Evolutionary conservation across 2,113 vertebrate genomes (phyloP).

Genomic region (Corvus moneduloides): DNA sequence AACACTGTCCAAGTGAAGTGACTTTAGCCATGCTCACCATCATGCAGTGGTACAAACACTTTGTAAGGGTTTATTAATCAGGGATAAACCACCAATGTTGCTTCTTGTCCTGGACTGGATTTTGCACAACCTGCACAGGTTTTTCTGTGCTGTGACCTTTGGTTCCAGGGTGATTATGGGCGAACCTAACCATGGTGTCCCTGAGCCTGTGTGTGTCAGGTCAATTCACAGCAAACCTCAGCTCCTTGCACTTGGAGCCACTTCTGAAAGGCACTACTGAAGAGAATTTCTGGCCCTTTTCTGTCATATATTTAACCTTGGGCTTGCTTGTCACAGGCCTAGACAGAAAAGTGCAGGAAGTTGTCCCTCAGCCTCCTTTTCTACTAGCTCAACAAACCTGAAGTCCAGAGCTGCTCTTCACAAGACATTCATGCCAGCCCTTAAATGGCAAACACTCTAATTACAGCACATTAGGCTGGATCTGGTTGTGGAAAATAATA

Average conservation of each 20-base stretch:
- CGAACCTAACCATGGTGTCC: neutral
- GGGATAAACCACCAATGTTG: neutral
- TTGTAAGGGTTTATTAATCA: neutral
- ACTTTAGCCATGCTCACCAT: neutral
- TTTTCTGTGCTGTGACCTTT: neutral
- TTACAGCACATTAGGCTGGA: neutral
- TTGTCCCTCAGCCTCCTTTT: neutral
- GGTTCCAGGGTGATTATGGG: neutral
- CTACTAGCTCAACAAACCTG: neutral
- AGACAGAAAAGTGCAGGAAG: neutral
- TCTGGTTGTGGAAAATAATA: neutral
- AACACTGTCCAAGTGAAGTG: rapidly evolving
- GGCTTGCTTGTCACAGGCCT: neutral
- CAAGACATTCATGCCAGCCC: neutral
- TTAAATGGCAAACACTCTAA: neutral
- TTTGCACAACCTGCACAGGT: neutral
- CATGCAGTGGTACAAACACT: neutral
- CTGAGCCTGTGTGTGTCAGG: neutral
- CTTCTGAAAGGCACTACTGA: neutral
- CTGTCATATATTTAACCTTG: neutral
- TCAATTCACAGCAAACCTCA: neutral
- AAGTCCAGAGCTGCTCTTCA: neutral
- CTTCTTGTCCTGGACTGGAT: neutral
- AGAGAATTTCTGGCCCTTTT: neutral
- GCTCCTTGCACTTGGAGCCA: neutral